Conservation (phyloP, 2,797 vertebrate genomes). For the Anabas testudineus region DNA sequence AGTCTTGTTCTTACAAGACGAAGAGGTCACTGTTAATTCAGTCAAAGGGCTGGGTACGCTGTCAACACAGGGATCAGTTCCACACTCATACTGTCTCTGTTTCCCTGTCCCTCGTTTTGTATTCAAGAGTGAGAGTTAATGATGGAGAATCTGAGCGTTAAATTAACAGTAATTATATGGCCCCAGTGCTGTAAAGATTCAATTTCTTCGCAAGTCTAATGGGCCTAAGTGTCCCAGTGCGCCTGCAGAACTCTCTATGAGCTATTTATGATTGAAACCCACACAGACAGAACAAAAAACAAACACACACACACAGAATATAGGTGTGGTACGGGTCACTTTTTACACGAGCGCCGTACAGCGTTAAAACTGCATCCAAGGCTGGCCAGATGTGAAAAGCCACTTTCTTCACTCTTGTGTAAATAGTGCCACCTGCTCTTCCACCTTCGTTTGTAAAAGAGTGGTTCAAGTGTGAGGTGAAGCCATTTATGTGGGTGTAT, state of each 20-base stretch:
- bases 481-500: constrained; percentile 47
- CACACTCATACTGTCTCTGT: constrained; percentile 58
- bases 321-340: background rate
- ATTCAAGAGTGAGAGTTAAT: constrained; percentile 94
- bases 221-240: constrained; percentile 76
- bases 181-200: constrained; percentile 95
- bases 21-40: constrained; percentile 90
- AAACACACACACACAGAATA: constrained; percentile 21
- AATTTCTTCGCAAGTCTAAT: constrained; percentile 88
- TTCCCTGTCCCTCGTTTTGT: constrained; percentile 54
- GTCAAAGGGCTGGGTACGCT: constrained; percentile 81
- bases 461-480: constrained; percentile 56
- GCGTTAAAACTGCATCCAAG: background rate
- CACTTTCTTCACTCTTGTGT: constrained; percentile 28
- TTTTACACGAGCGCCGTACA: background rate
- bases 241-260: constrained; percentile 57
- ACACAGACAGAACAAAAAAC: constrained; percentile 38
- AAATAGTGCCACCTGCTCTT: constrained; percentile 35
- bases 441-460: constrained; percentile 23
- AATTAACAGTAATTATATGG: constrained; percentile 99
- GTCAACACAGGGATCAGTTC: constrained; percentile 70
- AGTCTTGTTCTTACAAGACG: constrained; percentile 92
- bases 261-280: constrained; percentile 64
- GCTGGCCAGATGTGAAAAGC: constrained; percentile 44
- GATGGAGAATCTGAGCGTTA: constrained; percentile 96